Conservation (phyloP, 37 sponge, comb jelly and placozoan species). For the Chondrosia reniformis region DNA sequence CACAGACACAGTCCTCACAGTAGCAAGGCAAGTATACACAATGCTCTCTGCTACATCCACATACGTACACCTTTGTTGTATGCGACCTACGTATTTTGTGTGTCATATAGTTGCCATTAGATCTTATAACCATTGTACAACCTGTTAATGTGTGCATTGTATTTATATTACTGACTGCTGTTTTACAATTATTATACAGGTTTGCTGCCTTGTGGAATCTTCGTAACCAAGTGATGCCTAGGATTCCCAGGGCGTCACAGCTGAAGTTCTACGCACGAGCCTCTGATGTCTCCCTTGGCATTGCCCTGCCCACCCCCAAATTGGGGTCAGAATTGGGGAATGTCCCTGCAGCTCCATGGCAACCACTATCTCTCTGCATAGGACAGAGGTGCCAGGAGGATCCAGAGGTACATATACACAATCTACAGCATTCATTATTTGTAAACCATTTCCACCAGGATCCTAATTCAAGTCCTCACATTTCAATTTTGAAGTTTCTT, state of each 20-base stretch:
- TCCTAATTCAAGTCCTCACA: too few relatives aligned
- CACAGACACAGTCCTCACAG: too few relatives aligned
- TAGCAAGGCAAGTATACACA: not conserved
- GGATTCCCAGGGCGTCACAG: constrained; percentile 6
- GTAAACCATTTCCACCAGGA: too few relatives aligned
- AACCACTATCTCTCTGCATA: constrained; percentile 45
- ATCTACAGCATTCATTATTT: too few relatives aligned
- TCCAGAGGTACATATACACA: constrained; percentile 21
- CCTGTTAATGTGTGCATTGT: not conserved
- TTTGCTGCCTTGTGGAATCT: constrained; percentile 15
- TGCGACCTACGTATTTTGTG: not conserved
- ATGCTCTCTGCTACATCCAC: not conserved
- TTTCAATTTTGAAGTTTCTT: too few relatives aligned
- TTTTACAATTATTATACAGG: not conserved
- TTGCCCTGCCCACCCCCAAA: constrained; percentile 47
- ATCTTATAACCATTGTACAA: not conserved
- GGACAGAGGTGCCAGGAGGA: constrained; percentile 27
- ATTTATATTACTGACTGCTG: not conserved
- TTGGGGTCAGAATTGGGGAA: constrained; percentile 26
- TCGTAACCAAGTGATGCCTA: constrained; percentile 17
- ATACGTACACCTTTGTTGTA: too few relatives aligned
- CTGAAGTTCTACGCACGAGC: not conserved
- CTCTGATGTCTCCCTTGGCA: constrained; percentile 40
- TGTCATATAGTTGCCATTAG: not conserved
- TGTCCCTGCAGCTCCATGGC: constrained; percentile 56